Conservation (phyloP, 1,140 invertebrate genomes). For the Scaptomyza montana region DNA sequence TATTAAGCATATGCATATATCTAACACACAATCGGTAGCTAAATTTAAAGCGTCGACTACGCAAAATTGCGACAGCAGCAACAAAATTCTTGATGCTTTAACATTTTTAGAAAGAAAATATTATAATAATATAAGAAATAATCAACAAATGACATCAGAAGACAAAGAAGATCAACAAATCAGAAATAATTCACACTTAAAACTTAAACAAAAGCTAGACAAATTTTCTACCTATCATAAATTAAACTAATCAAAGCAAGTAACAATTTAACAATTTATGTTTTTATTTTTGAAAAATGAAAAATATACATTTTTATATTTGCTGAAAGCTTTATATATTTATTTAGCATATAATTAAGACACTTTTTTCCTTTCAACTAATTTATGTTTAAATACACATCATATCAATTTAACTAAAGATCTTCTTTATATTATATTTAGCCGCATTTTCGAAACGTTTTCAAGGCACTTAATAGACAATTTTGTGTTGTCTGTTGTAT, state of each 20-base stretch:
- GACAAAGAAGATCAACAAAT: not conserved
- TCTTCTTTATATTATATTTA: constrained; percentile 4
- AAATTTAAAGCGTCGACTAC: constrained; percentile 38
- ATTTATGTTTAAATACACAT: constrained; percentile 38
- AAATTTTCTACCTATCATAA: constrained; percentile 17
- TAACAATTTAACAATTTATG: not conserved
- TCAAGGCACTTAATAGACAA: constrained; percentile 21
- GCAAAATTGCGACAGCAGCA: constrained; percentile 34
- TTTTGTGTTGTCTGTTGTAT: not conserved
- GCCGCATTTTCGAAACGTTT: constrained; percentile 25
- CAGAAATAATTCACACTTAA: too few relatives aligned
- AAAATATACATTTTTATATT: too few relatives aligned
- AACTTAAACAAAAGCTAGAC: not conserved
- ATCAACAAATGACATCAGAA: constrained; percentile 72
- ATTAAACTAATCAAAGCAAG: constrained; percentile 17
- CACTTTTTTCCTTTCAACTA: constrained; percentile 11
- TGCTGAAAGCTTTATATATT: too few relatives aligned
- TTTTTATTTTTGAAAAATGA: too few relatives aligned
- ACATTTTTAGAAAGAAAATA: constrained; percentile 47
- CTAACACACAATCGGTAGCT: constrained; percentile 37
- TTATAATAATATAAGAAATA: constrained; percentile 50
- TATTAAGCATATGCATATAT: constrained; percentile 20
- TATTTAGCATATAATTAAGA: too few relatives aligned
- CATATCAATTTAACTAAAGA: constrained; percentile 23
- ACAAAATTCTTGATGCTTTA: too few relatives aligned